phyloP scores from a whole-genome alignment of 2,797 vertebrate genomes.

The Schizothorax lantsangensis region DNA sequence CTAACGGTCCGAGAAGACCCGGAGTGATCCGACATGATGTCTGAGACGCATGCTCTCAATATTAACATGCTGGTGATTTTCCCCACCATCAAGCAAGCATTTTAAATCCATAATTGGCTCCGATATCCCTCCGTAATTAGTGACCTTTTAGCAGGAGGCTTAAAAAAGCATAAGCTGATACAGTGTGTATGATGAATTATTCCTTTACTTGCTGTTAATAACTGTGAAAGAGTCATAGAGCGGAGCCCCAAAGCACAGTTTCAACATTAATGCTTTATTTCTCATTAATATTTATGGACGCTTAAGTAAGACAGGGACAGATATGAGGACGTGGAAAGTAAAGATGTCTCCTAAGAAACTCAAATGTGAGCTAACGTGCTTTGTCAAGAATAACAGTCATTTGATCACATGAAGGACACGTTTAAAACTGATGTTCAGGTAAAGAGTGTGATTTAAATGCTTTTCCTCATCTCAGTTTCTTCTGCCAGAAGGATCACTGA shows the following conservation, averaged over 20 bases:
- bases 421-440: conserved; percentile 32
- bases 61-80: conserved; percentile 75
- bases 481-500: too few species aligned
- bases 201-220: conserved; percentile 82
- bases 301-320: conserved; percentile 69
- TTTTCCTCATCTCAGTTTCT: neutral
- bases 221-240: conserved; percentile 79
- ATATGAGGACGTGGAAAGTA: conserved; percentile 42
- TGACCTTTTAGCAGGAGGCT: conserved; percentile 74
- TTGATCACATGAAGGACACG: conserved; percentile 3
- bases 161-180: conserved; percentile 72
- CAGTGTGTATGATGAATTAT: conserved; percentile 79
- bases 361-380: conserved; percentile 27
- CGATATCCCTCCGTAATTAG: conserved; percentile 77
- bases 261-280: conserved; percentile 81
- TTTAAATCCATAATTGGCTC: conserved; percentile 78
- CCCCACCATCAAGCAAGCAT: conserved; percentile 73
- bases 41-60: conserved; percentile 75
- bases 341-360: conserved; percentile 24
- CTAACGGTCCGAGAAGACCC: conserved; percentile 74
- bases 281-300: conserved; percentile 83
- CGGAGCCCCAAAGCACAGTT: conserved; percentile 78
- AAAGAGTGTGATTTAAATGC: neutral
- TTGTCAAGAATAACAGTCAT: conserved; percentile 22
- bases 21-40: conserved; percentile 74